phyloP scores from a whole-genome alignment of 1,140 invertebrate species.

The Rhopalosiphum padi region DNA sequence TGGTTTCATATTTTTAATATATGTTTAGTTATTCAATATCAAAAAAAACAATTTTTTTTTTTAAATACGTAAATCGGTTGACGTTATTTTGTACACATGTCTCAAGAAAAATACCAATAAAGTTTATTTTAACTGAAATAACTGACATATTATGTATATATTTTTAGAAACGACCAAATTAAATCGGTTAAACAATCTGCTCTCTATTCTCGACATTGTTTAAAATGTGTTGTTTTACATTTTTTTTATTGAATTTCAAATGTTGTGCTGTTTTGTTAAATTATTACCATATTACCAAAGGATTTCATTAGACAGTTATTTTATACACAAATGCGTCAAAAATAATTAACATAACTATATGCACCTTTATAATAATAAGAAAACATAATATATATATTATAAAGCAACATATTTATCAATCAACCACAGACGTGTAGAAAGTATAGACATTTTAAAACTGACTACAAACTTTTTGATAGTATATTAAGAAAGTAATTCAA shows the following conservation, averaged over 20 bases:
- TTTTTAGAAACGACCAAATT: neutral
- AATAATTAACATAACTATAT: neutral
- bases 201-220: neutral
- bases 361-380: neutral
- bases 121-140: neutral
- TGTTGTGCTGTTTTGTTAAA: neutral
- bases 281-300: neutral
- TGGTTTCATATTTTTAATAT: no score
- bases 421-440: neutral
- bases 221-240: neutral
- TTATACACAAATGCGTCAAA: neutral
- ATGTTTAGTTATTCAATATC: no score
- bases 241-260: neutral
- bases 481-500: constrained; percentile 6
- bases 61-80: no score
- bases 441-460: neutral
- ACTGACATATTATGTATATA: neutral
- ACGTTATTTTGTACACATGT: no score
- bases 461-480: neutral
- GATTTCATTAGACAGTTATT: neutral
- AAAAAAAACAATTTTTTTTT: no score
- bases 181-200: neutral
- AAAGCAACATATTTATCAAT: neutral
- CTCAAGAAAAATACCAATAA: neutral
- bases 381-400: neutral